A percentile compares a stretch with the other conserved stretches of the same genome.
phyloP scores from a whole-genome alignment of 1,140 invertebrate genomes.

The Pantala flavescens region DNA sequence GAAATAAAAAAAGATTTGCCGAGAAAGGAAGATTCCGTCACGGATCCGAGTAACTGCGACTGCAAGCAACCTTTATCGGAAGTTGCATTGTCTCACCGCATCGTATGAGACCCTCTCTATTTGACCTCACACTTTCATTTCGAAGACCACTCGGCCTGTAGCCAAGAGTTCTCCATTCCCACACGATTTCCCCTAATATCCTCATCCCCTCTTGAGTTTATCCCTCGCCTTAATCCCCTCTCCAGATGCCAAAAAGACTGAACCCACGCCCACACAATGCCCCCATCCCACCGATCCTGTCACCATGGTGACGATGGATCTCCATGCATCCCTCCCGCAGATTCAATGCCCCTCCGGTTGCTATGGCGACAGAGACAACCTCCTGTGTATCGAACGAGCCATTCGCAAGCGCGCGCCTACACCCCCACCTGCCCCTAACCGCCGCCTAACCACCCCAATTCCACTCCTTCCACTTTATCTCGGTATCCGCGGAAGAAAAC shows the following conservation, averaged over 20 bases:
- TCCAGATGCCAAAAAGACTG: neutral
- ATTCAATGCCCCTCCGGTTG: slow-evolving; percentile 4
- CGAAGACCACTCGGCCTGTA: neutral
- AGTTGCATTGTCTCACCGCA: too few relatives aligned
- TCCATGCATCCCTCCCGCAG: neutral
- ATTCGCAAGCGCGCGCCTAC: neutral
- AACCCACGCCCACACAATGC: neutral
- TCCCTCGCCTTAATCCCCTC: neutral
- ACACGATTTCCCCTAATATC: neutral
- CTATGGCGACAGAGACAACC: neutral
- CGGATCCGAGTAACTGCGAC: too few relatives aligned
- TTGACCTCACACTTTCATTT: slow-evolving; percentile 2
- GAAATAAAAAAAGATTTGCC: too few relatives aligned
- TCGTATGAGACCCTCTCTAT: neutral
- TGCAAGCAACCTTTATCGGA: too few relatives aligned
- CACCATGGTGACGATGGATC: slow-evolving; percentile 3
- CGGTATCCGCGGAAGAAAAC: slow-evolving; percentile 2
- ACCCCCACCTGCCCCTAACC: slow-evolving; percentile 13
- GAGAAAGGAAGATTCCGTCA: too few relatives aligned
- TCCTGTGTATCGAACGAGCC: slow-evolving; percentile 7
- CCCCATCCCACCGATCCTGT: neutral
- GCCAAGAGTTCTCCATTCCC: neutral
- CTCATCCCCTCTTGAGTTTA: neutral
- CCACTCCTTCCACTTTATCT: neutral
- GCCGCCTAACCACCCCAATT: slow-evolving; percentile 29